Conservation (phyloP, 2,797 vertebrate genomes). For the Tympanoctomys barrerae region DNA sequence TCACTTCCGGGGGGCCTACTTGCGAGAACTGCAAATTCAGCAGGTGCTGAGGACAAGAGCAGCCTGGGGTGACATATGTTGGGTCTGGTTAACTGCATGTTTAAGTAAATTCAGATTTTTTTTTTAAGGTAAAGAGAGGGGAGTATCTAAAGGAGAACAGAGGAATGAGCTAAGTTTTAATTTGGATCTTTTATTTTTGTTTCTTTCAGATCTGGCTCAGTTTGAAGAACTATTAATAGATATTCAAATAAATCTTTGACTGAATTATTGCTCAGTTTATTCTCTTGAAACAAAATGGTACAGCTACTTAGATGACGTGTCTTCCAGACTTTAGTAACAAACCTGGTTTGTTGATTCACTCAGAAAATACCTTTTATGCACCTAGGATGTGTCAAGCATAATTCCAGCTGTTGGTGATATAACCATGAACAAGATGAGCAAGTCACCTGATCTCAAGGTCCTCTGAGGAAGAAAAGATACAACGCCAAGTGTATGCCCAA, state of each 20-base stretch:
- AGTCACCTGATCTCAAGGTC: background rate
- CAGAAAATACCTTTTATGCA: background rate
- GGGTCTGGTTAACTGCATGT: background rate
- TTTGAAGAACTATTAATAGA: background rate
- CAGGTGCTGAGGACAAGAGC: background rate
- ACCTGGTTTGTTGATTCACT: background rate
- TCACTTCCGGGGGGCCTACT: background rate
- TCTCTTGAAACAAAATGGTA: conserved; percentile 41
- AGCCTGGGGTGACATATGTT: background rate
- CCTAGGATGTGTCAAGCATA: background rate
- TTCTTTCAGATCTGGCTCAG: background rate
- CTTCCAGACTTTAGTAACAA: background rate
- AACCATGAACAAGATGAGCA: background rate
- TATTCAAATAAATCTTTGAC: background rate
- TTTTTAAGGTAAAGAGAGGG: background rate
- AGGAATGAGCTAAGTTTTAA: conserved; percentile 3
- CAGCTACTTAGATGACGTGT: background rate
- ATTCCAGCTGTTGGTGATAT: background rate
- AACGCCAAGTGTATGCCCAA: background rate
- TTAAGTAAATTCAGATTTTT: conserved; percentile 11
- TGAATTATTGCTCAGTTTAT: conserved; percentile 26
- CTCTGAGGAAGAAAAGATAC: conserved; percentile 16
- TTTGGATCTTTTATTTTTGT: conserved; percentile 40
- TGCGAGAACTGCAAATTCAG: background rate
- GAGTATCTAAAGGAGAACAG: background rate